Evolutionary conservation across 1,140 invertebrate species (phyloP).

Genomic region (Drosophila suzukii): DNA sequence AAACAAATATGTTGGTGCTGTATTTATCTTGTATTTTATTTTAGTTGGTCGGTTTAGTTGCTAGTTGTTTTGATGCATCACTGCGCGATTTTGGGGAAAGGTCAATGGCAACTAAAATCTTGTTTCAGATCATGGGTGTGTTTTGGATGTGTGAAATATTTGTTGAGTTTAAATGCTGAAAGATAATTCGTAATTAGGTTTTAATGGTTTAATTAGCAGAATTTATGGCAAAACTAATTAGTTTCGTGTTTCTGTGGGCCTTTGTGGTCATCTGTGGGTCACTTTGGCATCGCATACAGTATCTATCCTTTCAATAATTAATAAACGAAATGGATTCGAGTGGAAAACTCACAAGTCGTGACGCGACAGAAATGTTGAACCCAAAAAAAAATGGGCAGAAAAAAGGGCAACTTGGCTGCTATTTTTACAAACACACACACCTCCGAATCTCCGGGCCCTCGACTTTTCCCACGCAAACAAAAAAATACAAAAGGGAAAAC

Average conservation of each 20-base stretch:
- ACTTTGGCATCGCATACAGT: slow-evolving; percentile 2
- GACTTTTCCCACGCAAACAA: slow-evolving; percentile 12
- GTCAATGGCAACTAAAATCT: slow-evolving; percentile 38
- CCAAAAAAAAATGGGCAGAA: slow-evolving; percentile 12
- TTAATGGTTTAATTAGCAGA: slow-evolving; percentile 51
- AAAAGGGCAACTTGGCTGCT: slow-evolving; percentile 63
- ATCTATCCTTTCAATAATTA: slow-evolving; percentile 57
- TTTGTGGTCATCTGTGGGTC: slow-evolving; percentile 4
- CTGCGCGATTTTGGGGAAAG: slow-evolving; percentile 48
- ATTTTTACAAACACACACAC: slow-evolving; percentile 62
- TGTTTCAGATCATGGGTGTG: slow-evolving; percentile 24
- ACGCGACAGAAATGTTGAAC: slow-evolving; percentile 47
- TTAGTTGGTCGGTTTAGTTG: slow-evolving; percentile 33
- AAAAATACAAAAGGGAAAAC: slow-evolving; percentile 42
- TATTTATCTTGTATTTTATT: slow-evolving; percentile 27
- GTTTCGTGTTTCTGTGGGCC: slow-evolving; percentile 7
- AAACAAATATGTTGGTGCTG: slow-evolving; percentile 16
- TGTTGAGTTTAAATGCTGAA: slow-evolving; percentile 20
- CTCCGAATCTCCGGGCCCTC: slow-evolving; percentile 16
- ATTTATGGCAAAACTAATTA: slow-evolving; percentile 51
- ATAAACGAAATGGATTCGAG: slow-evolving; percentile 61
- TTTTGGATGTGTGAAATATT: slow-evolving; percentile 24
- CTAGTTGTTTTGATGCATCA: slow-evolving; percentile 37
- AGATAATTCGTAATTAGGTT: slow-evolving; percentile 36
- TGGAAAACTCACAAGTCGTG: slow-evolving; percentile 72